These are phyloP conservation scores for Acipenser oxyrinchus DNA, from an alignment of 2,797 vertebrate genomes.

Conservation along the genomic window DNA sequence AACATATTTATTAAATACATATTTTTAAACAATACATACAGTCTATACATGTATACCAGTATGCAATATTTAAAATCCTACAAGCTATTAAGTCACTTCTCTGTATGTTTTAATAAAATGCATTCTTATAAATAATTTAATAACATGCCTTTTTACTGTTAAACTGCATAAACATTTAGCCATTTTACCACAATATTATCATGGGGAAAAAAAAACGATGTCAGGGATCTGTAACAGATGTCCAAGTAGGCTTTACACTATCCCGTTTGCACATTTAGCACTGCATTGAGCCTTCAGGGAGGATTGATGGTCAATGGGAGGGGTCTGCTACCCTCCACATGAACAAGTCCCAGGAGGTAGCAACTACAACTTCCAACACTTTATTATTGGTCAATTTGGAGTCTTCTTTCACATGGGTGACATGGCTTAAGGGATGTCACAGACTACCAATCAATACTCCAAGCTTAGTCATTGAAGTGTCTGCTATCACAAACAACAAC, in stretches of 20 bases:
- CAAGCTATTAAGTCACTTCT: no score
- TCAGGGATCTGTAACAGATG: slow-evolving; percentile 30
- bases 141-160: no score
- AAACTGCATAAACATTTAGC: no score
- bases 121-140: no score
- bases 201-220: slow-evolving; percentile 26
- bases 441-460: slow-evolving; percentile 89
- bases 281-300: slow-evolving; percentile 48
- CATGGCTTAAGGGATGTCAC: slow-evolving; percentile 95
- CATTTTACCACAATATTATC: slow-evolving; percentile 35
- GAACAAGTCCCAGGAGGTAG: slow-evolving; percentile 82
- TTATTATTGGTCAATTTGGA: slow-evolving; percentile 99
- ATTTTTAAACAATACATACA: no score
- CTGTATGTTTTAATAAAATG: no score
- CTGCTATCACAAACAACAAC: slow-evolving; percentile 74
- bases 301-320: slow-evolving; percentile 57
- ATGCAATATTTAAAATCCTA: no score
- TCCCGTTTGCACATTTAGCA: slow-evolving; percentile 52
- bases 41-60: no score
- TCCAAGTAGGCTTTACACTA: slow-evolving; percentile 40
- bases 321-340: slow-evolving; percentile 48
- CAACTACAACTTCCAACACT: slow-evolving; percentile 94
- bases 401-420: slow-evolving; percentile 92
- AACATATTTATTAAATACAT: no score
- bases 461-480: slow-evolving; percentile 72